Percentiles rank a stretch among this genome's conserved stretches.
phyloP scores from a whole-genome alignment of 1,140 invertebrate species.

The Papilio polyxenes region DNA sequence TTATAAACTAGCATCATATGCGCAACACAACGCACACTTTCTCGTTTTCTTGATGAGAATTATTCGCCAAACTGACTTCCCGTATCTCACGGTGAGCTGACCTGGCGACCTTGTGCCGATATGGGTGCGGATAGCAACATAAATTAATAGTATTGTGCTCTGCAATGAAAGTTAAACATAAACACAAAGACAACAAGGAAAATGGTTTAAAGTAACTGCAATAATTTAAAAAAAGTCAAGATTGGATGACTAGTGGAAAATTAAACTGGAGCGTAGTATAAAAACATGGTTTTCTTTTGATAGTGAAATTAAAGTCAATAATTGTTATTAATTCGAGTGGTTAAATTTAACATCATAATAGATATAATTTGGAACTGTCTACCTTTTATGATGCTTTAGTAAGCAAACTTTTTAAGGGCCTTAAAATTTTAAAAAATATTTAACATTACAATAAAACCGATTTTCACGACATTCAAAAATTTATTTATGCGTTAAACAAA shows the following conservation, averaged over 20 bases:
- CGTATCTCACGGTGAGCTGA: slow-evolving; percentile 44
- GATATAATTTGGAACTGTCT: no score
- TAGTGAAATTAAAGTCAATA: not conserved
- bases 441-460: no score
- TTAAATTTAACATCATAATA: no score
- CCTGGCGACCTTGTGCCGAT: slow-evolving; percentile 52
- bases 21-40: not conserved
- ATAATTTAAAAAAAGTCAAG: no score
- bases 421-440: no score
- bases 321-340: no score
- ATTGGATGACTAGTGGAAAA: no score
- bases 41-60: slow-evolving; percentile 6
- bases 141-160: not conserved
- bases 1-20: not conserved
- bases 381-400: no score
- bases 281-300: not conserved
- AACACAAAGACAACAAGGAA: not conserved
- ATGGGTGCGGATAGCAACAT: slow-evolving; percentile 21
- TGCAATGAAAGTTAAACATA: not conserved
- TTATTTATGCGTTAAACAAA: no score
- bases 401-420: no score
- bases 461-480: no score
- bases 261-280: not conserved
- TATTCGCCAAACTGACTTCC: slow-evolving; percentile 39
- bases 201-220: not conserved